Percentiles rank a stretch among this genome's conserved stretches.
Evolutionary conservation across 2,888 invertebrate species (phyloP).

Genomic region (Seira ritae): DNA sequence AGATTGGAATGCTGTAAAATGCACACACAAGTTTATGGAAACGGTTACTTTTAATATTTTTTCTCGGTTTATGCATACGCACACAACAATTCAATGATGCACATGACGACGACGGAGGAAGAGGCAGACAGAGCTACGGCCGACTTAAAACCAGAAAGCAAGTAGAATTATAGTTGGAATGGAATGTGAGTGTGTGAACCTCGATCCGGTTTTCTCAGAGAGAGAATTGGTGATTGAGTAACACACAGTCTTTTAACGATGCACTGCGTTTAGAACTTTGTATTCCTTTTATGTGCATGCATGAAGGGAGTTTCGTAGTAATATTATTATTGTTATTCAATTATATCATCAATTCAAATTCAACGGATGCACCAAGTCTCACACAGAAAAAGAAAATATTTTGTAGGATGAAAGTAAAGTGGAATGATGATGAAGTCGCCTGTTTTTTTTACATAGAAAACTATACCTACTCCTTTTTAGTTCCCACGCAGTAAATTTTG

Average conservation of each 20-base stretch:
- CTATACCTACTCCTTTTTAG: slow-evolving; percentile 1
- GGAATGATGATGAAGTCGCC: neutral
- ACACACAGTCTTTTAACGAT: neutral
- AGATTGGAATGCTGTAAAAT: too few species aligned
- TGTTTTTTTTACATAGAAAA: slow-evolving; percentile 1
- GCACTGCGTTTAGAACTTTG: neutral
- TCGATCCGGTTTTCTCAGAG: slow-evolving; percentile 26
- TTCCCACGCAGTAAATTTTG: slow-evolving; percentile 46
- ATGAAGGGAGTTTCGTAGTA: too few species aligned
- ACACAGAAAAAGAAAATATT: slow-evolving; percentile 29
- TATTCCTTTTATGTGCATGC: neutral
- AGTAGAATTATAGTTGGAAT: slow-evolving; percentile 28
- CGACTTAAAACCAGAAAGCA: slow-evolving; percentile 28
- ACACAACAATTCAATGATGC: too few species aligned
- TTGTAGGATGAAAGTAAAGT: slow-evolving; percentile 40
- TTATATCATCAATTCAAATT: slow-evolving; percentile 16
- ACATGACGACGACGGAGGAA: too few species aligned
- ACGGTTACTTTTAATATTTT: too few species aligned
- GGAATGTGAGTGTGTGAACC: slow-evolving; percentile 47
- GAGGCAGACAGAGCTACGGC: too few species aligned
- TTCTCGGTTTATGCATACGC: too few species aligned
- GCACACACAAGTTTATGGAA: too few species aligned
- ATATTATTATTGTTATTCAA: slow-evolving; percentile 16
- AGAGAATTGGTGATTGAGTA: slow-evolving; percentile 34
- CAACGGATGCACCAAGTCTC: slow-evolving; percentile 56